Percentiles rank a stretch among this genome's conserved stretches.
phyloP scores from a whole-genome alignment of 2,888 invertebrate species.

The Habrosyne pyritoides region DNA sequence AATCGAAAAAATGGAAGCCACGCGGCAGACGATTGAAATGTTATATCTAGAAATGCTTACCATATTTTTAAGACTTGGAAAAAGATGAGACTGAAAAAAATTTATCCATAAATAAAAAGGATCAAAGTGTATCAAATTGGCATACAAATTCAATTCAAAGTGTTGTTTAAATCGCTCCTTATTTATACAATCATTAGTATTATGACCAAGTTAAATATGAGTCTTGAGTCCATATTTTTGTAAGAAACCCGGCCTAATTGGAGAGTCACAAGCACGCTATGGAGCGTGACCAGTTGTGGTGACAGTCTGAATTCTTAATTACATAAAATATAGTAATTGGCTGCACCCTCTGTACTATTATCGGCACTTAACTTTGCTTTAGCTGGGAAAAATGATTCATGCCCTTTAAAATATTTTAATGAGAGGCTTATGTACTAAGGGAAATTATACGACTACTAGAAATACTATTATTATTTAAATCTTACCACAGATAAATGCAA shows the following conservation, averaged over 20 bases:
- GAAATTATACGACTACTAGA: too few relatives aligned
- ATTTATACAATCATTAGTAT: too few relatives aligned
- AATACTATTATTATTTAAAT: too few relatives aligned
- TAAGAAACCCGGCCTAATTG: constrained; percentile 60
- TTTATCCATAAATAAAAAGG: too few relatives aligned
- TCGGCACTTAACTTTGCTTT: constrained; percentile 31
- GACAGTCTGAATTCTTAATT: constrained; percentile 66
- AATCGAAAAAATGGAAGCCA: background rate
- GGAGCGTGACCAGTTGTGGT: constrained; percentile 59
- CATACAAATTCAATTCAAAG: too few relatives aligned
- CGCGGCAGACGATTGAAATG: background rate
- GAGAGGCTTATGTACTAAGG: background rate
- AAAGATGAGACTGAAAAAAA: too few relatives aligned
- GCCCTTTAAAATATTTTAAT: constrained; percentile 17
- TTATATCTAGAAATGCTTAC: background rate
- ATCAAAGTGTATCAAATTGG: too few relatives aligned
- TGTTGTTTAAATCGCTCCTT: too few relatives aligned
- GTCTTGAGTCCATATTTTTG: constrained; percentile 27
- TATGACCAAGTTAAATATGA: background rate
- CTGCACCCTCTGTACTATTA: constrained; percentile 26
- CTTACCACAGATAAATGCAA: too few relatives aligned
- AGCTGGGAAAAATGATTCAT: constrained; percentile 20
- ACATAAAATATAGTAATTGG: constrained; percentile 57
- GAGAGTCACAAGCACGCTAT: constrained; percentile 56
- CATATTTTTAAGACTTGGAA: too few relatives aligned